A percentile compares a stretch with the other conserved stretches of the same genome.
These are phyloP conservation scores for Coleophora deauratella DNA, from an alignment of 2,888 invertebrate species.

Conservation along the genomic window DNA sequence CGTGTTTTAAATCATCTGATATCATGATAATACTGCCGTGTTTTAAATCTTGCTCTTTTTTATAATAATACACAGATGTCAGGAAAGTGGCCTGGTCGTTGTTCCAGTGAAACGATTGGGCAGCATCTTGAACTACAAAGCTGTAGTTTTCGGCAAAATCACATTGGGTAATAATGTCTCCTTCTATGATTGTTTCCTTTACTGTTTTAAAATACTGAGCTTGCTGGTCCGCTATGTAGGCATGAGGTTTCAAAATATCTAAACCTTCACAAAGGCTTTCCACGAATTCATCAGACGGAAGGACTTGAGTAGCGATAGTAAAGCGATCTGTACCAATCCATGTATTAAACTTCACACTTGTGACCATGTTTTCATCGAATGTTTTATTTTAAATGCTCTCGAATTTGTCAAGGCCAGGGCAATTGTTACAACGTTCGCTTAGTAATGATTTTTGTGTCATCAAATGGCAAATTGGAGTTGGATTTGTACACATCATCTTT, in stretches of 20 bases:
- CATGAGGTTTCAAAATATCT: slow-evolving; percentile 12
- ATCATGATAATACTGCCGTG: slow-evolving; percentile 17
- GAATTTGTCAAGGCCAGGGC: slow-evolving; percentile 13
- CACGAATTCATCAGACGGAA: slow-evolving; percentile 13
- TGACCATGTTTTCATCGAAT: slow-evolving; percentile 15
- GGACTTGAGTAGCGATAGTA: slow-evolving; percentile 8
- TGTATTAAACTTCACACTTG: slow-evolving; percentile 13
- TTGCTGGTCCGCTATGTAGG: slow-evolving; percentile 12
- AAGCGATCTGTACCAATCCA: slow-evolving; percentile 14
- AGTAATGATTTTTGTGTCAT: slow-evolving; percentile 13
- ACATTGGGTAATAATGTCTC: slow-evolving; percentile 9
- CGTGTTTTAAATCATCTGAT: slow-evolving; percentile 17
- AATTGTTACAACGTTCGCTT: slow-evolving; percentile 12
- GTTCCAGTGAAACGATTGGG: slow-evolving; percentile 12
- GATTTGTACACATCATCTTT: slow-evolving; percentile 17
- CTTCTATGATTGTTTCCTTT: slow-evolving; percentile 10
- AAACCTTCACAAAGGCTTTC: slow-evolving; percentile 11
- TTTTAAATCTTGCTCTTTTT: slow-evolving; percentile 9
- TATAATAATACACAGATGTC: slow-evolving; percentile 13
- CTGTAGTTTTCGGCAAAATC: slow-evolving; percentile 12
- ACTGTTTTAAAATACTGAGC: slow-evolving; percentile 12
- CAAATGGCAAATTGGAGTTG: slow-evolving; percentile 15
- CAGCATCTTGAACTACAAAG: slow-evolving; percentile 9
- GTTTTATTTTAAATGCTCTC: slow-evolving; percentile 14
- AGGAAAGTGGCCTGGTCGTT: slow-evolving; percentile 13